These are phyloP conservation scores for Epizoanthus illoricatus DNA, from an alignment of 92 coral and sea anemone genomes.

Conservation along the genomic window DNA sequence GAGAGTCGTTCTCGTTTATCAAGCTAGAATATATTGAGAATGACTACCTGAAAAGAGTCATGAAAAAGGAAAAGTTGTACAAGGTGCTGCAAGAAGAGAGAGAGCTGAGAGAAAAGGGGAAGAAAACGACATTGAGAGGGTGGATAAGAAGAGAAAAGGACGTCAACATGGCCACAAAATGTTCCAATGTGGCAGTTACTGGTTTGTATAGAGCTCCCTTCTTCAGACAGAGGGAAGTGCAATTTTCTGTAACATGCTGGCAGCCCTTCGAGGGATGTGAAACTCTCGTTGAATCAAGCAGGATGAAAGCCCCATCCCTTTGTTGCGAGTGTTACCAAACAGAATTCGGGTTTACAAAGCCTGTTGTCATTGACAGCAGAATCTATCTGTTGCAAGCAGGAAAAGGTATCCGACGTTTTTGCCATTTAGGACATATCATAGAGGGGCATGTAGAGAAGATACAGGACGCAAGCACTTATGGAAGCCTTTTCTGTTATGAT, in stretches of 20 bases:
- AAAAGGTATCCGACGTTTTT: no score
- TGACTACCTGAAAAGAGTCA: neutral
- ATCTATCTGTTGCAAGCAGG: conserved; percentile 1
- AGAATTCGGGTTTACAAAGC: neutral
- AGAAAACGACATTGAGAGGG: neutral
- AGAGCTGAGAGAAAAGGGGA: neutral
- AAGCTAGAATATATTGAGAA: neutral
- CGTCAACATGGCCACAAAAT: neutral
- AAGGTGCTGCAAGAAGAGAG: neutral
- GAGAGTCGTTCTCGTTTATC: conserved; percentile 2
- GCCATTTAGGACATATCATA: no score
- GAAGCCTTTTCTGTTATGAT: no score
- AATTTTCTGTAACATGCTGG: neutral
- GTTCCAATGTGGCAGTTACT: neutral
- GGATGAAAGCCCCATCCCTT: neutral
- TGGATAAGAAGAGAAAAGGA: neutral
- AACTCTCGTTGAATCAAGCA: neutral
- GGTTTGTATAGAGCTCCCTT: neutral
- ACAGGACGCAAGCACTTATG: no score
- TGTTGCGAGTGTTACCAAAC: neutral
- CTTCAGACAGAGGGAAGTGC: neutral
- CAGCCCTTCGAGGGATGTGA: conserved; percentile 6
- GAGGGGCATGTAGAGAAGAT: no score
- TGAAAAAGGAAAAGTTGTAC: neutral
- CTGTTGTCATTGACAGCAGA: neutral